These are phyloP conservation scores for Octopus bimaculoides DNA, from an alignment of 1,140 invertebrate species.

Conservation along the genomic window DNA sequence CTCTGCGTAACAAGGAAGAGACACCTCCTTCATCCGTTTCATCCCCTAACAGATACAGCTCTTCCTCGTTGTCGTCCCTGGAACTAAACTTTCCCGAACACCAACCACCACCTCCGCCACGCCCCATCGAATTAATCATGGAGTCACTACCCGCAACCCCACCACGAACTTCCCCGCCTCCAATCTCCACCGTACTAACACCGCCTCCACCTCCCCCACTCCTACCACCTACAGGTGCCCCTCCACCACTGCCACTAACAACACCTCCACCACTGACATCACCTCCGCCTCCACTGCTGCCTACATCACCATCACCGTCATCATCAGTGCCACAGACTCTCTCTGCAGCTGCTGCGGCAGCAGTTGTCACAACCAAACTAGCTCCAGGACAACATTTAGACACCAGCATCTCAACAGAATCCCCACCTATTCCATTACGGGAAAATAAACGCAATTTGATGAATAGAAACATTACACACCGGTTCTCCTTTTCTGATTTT, in stretches of 20 bases:
- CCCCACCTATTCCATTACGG: too few species aligned
- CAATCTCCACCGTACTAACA: slow-evolving; percentile 7
- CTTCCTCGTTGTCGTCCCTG: background rate
- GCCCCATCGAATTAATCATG: background rate
- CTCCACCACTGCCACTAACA: slow-evolving; percentile 15
- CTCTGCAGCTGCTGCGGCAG: too few species aligned
- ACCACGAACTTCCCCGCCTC: background rate
- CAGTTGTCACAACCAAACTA: too few species aligned
- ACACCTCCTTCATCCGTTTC: slow-evolving; percentile 1
- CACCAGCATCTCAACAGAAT: too few species aligned
- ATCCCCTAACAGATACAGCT: background rate
- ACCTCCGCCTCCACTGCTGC: slow-evolving; percentile 6
- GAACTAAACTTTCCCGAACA: background rate
- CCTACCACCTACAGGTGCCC: slow-evolving; percentile 10
- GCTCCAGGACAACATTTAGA: too few species aligned
- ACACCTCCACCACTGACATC: slow-evolving; percentile 21
- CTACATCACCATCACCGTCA: background rate
- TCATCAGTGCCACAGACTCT: too few species aligned
- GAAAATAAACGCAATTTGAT: too few species aligned
- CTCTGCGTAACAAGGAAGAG: background rate
- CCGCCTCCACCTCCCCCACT: slow-evolving; percentile 13
- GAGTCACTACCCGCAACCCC: background rate
- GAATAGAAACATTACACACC: too few species aligned
- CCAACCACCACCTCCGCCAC: background rate
- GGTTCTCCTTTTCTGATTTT: too few species aligned